Percentiles rank a stretch among this genome's conserved stretches.
Evolutionary conservation across 1,140 invertebrate species (phyloP).

Genomic region (Hestina assimilis): DNA sequence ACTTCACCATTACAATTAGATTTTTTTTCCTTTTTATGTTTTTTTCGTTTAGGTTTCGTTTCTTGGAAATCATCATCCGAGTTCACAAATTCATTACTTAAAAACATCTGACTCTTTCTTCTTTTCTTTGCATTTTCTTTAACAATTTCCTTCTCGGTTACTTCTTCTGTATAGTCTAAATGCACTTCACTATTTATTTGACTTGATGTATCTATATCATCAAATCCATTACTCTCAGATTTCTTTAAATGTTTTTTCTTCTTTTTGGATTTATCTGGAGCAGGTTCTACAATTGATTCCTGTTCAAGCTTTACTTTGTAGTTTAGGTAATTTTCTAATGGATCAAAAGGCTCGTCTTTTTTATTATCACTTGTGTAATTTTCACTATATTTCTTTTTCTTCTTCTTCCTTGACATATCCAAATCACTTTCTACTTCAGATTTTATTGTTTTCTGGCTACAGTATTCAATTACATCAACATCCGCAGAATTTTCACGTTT

Average conservation of each 20-base stretch:
- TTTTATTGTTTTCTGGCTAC: conserved; percentile 32
- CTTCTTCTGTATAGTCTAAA: neutral
- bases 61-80: neutral
- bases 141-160: neutral
- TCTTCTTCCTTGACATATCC: conserved; percentile 24
- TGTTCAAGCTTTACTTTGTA: conserved; percentile 34
- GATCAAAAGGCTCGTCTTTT: neutral
- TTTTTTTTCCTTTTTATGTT: neutral
- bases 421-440: conserved; percentile 42
- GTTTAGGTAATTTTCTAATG: conserved; percentile 29
- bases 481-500: conserved; percentile 20
- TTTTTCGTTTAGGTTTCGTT: neutral
- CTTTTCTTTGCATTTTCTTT: conserved; percentile 10
- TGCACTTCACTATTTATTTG: neutral
- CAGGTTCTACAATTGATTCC: conserved; percentile 11
- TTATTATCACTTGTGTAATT: conserved; percentile 10
- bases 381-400: conserved; percentile 25
- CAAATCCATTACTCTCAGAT: neutral
- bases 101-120: too few relatives aligned
- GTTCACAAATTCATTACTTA: neutral
- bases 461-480: conserved; percentile 13
- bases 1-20: neutral
- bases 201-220: conserved; percentile 13
- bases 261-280: conserved; percentile 31
- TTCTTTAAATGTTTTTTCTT: conserved; percentile 34